These are phyloP conservation scores for Cyprinodon brontotheroides DNA, from an alignment of 2,113 vertebrate genomes.

Conservation along the genomic window DNA sequence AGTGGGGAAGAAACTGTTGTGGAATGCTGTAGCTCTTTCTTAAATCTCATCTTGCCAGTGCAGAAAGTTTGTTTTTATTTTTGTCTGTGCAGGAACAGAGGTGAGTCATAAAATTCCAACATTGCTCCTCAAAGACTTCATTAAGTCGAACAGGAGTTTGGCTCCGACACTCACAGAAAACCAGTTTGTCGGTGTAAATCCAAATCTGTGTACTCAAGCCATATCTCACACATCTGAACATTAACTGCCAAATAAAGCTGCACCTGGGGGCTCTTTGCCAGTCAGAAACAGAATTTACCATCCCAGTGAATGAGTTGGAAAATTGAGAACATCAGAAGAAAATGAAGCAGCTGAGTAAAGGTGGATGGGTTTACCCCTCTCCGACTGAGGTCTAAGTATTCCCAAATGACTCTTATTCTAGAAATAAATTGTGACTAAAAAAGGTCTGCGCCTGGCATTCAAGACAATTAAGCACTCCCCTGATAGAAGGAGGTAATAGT, in stretches of 20 bases:
- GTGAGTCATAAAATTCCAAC: constrained; percentile 51
- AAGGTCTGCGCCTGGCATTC: constrained; percentile 42
- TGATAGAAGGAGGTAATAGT: constrained; percentile 57
- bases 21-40: constrained; percentile 31
- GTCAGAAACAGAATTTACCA: constrained; percentile 37
- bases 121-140: constrained; percentile 37
- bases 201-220: constrained; percentile 17
- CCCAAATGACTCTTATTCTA: constrained; percentile 48
- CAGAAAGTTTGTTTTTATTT: constrained; percentile 23
- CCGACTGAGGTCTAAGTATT: constrained; percentile 31
- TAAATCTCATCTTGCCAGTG: constrained; percentile 40
- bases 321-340: constrained; percentile 38
- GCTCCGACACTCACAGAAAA: constrained; percentile 32
- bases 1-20: no score
- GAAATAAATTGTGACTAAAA: constrained; percentile 60
- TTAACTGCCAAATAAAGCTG: constrained; percentile 6
- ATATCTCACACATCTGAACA: constrained; percentile 21
- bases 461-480: constrained; percentile 55
- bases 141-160: constrained; percentile 48
- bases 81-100: constrained; percentile 37
- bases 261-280: constrained; percentile 11
- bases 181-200: constrained; percentile 42
- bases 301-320: constrained; percentile 28
- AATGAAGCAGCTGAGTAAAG: constrained; percentile 47
- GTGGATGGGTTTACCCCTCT: constrained; percentile 12